These are phyloP conservation scores for Falco novaeseelandiae DNA, from an alignment of 2,797 vertebrate genomes.

Conservation along the genomic window DNA sequence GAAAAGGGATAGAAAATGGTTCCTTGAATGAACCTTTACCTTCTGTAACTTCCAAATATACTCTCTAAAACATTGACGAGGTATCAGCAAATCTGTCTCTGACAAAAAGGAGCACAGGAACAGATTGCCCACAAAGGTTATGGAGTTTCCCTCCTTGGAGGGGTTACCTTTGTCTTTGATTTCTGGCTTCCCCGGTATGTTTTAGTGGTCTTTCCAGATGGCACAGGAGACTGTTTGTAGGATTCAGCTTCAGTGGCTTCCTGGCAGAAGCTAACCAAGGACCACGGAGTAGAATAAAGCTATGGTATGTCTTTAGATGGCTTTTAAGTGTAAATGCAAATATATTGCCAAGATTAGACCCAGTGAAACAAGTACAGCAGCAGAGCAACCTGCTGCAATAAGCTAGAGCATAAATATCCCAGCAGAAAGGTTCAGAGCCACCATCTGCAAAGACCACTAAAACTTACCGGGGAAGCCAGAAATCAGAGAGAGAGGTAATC, in stretches of 20 bases:
- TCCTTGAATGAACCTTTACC: background rate
- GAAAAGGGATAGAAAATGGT: background rate
- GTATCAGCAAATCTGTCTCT: background rate
- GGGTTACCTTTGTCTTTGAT: background rate
- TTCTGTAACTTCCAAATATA: background rate
- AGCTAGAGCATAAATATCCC: background rate
- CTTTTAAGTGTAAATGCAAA: constrained; percentile 13
- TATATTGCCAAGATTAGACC: background rate
- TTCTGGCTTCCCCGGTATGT: background rate
- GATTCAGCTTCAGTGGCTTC: background rate
- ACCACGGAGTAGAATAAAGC: background rate
- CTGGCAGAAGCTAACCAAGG: background rate
- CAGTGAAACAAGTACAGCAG: background rate
- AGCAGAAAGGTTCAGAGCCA: constrained; percentile 2
- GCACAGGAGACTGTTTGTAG: background rate
- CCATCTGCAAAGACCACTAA: constrained; percentile 28
- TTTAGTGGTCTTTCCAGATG: background rate
- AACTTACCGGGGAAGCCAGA: background rate
- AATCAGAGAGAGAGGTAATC: background rate
- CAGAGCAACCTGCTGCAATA: background rate
- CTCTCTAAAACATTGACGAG: background rate
- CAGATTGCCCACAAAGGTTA: background rate
- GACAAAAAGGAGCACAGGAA: background rate
- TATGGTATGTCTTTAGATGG: background rate
- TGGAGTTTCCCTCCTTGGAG: background rate